Percentiles rank a stretch among this genome's conserved stretches.
phyloP scores from a whole-genome alignment of 2,888 invertebrate genomes.

The Scelioninae gen. 2 region DNA sequence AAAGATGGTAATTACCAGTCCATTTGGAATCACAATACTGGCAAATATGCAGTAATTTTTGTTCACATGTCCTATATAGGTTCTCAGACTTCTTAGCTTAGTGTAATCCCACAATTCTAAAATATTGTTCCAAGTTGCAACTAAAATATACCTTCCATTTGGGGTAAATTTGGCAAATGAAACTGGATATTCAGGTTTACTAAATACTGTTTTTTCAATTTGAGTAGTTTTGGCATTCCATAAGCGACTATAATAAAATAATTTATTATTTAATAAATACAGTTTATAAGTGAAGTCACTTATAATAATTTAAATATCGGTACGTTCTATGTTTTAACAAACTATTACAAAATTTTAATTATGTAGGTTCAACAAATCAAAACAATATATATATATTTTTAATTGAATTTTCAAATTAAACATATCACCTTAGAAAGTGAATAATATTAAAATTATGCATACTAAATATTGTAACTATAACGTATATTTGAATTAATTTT shows the following conservation, averaged over 20 bases:
- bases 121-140: constrained; percentile 98
- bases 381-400: too few relatives aligned
- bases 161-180: constrained; percentile 99
- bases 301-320: too few relatives aligned
- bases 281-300: too few relatives aligned
- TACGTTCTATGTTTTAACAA: too few relatives aligned
- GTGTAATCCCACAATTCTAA: constrained; percentile 99
- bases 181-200: constrained; percentile 99
- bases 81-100: constrained; percentile 99
- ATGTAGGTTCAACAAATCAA: too few relatives aligned
- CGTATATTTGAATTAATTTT: too few relatives aligned
- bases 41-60: constrained; percentile 99
- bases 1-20: constrained; percentile 82
- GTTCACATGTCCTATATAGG: constrained; percentile 98
- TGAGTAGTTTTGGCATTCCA: constrained; percentile 99
- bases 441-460: too few relatives aligned
- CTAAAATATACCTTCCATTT: constrained; percentile 98
- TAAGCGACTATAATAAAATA: constrained; percentile 84
- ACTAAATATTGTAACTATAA: too few relatives aligned
- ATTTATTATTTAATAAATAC: not conserved
- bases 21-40: constrained; percentile 99
- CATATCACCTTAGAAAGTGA: too few relatives aligned
- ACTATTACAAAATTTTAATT: too few relatives aligned
- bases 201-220: constrained; percentile 98
- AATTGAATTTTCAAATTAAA: too few relatives aligned